Evolutionary conservation across 1,140 invertebrate genomes (phyloP).

Genomic region (Dinoponera quadriceps): DNA sequence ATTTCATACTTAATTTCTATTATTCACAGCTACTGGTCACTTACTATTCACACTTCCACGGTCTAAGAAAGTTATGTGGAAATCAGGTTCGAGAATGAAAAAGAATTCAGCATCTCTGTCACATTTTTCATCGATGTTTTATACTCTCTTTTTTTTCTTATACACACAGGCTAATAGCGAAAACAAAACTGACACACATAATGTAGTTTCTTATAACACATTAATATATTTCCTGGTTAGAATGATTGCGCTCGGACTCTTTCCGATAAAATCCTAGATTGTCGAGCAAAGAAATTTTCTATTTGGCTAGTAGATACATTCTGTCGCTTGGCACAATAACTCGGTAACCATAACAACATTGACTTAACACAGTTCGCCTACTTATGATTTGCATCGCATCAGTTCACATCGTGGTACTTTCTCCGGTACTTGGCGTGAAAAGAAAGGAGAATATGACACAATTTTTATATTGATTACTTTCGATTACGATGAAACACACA

Average conservation of each 20-base stretch:
- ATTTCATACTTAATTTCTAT: constrained; percentile 74
- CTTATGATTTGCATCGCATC: constrained; percentile 63
- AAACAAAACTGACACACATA: constrained; percentile 8
- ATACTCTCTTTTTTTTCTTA: constrained; percentile 64
- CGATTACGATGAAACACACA: constrained; percentile 19
- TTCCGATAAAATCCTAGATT: constrained; percentile 4
- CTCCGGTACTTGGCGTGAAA: neutral
- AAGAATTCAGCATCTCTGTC: constrained; percentile 69
- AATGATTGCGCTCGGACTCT: neutral
- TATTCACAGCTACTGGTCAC: constrained; percentile 83
- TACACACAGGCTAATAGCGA: constrained; percentile 67
- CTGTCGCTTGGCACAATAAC: constrained; percentile 48
- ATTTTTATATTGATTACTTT: constrained; percentile 22
- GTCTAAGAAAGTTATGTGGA: constrained; percentile 83
- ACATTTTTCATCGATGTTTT: constrained; percentile 75
- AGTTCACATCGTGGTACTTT: constrained; percentile 22
- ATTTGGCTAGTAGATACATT: constrained; percentile 67
- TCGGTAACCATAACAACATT: constrained; percentile 83
- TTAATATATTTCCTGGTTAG: neutral
- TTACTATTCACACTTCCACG: constrained; percentile 81
- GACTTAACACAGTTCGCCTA: constrained; percentile 77
- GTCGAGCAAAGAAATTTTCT: constrained; percentile 7
- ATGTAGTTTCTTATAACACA: constrained; percentile 31
- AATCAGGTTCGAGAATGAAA: constrained; percentile 80
- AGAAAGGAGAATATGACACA: constrained; percentile 25